Conservation (phyloP, 2,113 vertebrate species). For the Callospermophilus lateralis region DNA sequence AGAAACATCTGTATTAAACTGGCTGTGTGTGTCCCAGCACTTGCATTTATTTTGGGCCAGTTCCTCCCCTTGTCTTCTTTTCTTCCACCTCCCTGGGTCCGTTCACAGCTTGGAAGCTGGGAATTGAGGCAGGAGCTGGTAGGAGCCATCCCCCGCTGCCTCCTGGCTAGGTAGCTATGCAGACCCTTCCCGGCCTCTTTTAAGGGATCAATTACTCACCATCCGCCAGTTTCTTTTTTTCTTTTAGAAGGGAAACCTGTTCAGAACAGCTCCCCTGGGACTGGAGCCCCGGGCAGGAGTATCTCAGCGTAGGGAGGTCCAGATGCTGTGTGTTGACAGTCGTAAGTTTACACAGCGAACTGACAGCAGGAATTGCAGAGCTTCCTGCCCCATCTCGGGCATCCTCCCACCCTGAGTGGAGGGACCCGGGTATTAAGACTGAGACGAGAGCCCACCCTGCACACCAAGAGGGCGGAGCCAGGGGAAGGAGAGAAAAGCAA, state of each 20-base stretch:
- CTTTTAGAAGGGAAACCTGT: constrained; percentile 64
- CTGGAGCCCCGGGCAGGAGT: background rate
- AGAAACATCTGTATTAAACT: background rate
- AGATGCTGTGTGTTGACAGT: background rate
- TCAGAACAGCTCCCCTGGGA: constrained; percentile 15
- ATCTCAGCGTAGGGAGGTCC: background rate
- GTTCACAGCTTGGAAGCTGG: background rate
- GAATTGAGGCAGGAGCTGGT: background rate
- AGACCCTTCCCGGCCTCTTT: background rate
- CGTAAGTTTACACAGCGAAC: background rate
- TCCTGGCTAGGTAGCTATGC: constrained; percentile 3
- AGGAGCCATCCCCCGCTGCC: background rate
- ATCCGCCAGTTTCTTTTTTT: background rate
- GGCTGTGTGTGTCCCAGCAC: background rate
- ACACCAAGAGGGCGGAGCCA: background rate
- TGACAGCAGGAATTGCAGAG: background rate
- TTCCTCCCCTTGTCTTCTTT: background rate
- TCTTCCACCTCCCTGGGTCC: background rate
- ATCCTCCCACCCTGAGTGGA: background rate
- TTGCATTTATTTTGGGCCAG: background rate
- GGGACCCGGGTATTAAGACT: background rate
- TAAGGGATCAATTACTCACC: constrained; percentile 52
- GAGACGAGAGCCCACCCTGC: background rate
- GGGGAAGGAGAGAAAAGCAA: background rate
- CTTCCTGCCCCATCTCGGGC: background rate